These are phyloP conservation scores for Oostethus manadensis DNA, from an alignment of 2,113 vertebrate species.

Conservation along the genomic window DNA sequence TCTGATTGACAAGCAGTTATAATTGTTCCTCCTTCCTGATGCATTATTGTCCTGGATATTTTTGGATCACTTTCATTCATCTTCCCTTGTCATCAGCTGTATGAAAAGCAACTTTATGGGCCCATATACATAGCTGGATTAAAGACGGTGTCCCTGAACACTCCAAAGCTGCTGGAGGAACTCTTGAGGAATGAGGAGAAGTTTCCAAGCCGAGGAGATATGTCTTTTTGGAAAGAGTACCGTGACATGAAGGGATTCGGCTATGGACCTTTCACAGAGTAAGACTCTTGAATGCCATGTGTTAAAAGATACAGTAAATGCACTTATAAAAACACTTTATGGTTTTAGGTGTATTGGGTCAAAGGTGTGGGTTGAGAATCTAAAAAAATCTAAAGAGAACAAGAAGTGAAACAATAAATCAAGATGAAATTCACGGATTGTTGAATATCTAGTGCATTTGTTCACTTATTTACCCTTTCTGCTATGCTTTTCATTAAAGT, in stretches of 20 bases:
- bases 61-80: background rate
- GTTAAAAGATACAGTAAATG: background rate
- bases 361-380: too few relatives aligned
- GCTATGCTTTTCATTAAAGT: background rate
- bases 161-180: constrained; percentile 79
- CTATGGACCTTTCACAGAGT: constrained; percentile 89
- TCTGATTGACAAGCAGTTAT: background rate
- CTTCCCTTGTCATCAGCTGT: constrained; percentile 41
- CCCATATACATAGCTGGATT: constrained; percentile 74
- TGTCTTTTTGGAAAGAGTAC: constrained; percentile 84
- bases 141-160: constrained; percentile 70
- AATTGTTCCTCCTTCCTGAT: background rate
- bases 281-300: constrained; percentile 48
- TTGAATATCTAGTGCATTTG: too few relatives aligned
- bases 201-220: constrained; percentile 79
- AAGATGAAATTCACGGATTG: too few relatives aligned
- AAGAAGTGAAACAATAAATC: too few relatives aligned
- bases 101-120: constrained; percentile 77
- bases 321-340: too few relatives aligned
- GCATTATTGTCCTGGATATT: background rate
- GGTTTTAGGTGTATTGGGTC: too few relatives aligned
- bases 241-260: constrained; percentile 73
- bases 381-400: too few relatives aligned
- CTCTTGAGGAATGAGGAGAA: constrained; percentile 86
- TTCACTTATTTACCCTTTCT: background rate